Percentiles rank a stretch among this genome's conserved stretches.
These are phyloP conservation scores for Heliconius hewitsoni DNA, from an alignment of 1,140 invertebrate species.

Conservation along the genomic window DNA sequence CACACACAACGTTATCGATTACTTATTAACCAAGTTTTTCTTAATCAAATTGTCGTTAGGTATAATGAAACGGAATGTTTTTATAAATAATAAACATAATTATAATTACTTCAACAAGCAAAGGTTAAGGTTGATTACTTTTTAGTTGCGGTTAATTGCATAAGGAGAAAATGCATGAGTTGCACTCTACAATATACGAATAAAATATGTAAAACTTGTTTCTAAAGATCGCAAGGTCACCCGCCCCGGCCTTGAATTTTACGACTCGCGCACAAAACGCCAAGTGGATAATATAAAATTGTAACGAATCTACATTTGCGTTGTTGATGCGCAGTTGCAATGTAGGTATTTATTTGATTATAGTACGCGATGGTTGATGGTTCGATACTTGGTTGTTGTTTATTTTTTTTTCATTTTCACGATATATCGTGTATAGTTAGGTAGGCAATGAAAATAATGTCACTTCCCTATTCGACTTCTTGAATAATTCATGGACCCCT, in stretches of 20 bases:
- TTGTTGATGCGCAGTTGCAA: background rate
- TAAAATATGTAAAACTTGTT: slow-evolving; percentile 24
- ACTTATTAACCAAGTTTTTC: too few relatives aligned
- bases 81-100: slow-evolving; percentile 15
- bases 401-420: background rate
- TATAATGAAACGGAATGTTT: background rate
- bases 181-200: background rate
- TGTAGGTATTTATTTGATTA: background rate
- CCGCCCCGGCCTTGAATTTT: slow-evolving; percentile 12
- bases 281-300: background rate
- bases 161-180: slow-evolving; percentile 16
- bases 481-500: too few relatives aligned
- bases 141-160: slow-evolving; percentile 2
- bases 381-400: background rate
- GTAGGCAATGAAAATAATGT: background rate
- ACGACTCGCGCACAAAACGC: background rate
- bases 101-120: slow-evolving; percentile 4
- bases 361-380: background rate
- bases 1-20: too few relatives aligned
- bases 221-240: slow-evolving; percentile 26
- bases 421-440: background rate
- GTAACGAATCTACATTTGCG: background rate
- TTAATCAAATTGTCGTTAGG: too few relatives aligned
- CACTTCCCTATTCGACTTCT: background rate
- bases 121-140: slow-evolving; percentile 10